Conservation (phyloP, 2,888 invertebrate genomes). For the Euzophera pinguis region DNA sequence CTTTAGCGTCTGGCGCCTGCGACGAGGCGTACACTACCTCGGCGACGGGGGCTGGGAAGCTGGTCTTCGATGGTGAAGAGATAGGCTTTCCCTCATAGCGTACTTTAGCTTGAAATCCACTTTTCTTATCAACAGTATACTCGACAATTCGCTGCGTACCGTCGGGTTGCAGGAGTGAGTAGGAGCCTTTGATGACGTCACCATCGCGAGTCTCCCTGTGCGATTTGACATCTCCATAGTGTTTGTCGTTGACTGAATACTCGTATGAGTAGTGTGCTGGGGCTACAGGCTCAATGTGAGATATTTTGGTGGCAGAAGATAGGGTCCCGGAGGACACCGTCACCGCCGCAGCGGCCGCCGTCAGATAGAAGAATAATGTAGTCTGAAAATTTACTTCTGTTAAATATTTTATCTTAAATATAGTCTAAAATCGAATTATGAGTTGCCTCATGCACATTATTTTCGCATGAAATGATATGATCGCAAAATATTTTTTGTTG, state of each 20-base stretch:
- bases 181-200: conserved; percentile 80
- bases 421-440: too few species aligned
- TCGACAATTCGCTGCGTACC: conserved; percentile 74
- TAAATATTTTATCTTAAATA: not conserved
- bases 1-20: conserved; percentile 35
- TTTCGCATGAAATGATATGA: too few species aligned
- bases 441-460: too few species aligned
- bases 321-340: conserved; percentile 24
- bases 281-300: conserved; percentile 30
- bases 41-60: conserved; percentile 30
- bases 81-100: conserved; percentile 27
- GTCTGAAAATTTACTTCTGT: not conserved
- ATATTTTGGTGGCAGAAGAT: conserved; percentile 26
- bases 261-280: conserved; percentile 68
- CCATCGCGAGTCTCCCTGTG: conserved; percentile 75
- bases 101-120: conserved; percentile 40
- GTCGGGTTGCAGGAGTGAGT: conserved; percentile 76
- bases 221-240: conserved; percentile 79
- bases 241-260: conserved; percentile 76
- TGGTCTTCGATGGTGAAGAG: conserved; percentile 20
- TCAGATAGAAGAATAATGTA: conserved; percentile 34
- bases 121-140: conserved; percentile 57
- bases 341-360: conserved; percentile 29
- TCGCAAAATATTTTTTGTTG: too few species aligned
- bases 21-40: conserved; percentile 30